These are phyloP conservation scores for Cryptus viduatorius DNA, from an alignment of 2,888 invertebrate species.

Conservation along the genomic window DNA sequence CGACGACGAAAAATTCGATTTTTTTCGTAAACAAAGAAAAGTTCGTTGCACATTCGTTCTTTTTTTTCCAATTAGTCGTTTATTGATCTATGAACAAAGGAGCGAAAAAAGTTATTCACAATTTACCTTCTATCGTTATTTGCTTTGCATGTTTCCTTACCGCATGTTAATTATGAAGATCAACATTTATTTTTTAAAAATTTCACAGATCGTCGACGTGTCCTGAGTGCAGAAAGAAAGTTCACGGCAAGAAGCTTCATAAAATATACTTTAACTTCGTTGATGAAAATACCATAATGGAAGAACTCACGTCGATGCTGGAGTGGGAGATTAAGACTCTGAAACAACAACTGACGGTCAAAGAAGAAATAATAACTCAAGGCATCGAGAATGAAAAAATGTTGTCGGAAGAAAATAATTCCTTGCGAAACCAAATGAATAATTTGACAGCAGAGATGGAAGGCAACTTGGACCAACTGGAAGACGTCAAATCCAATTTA, in stretches of 20 bases:
- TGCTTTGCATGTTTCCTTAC: neutral
- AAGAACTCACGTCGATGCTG: neutral
- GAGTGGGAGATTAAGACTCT: neutral
- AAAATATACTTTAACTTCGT: slow-evolving; percentile 3
- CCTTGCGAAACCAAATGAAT: neutral
- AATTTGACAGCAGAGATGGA: neutral
- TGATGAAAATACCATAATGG: neutral
- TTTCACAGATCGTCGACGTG: neutral
- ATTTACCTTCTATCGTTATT: neutral
- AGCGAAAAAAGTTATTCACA: neutral
- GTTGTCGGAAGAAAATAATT: neutral
- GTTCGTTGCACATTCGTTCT: no score
- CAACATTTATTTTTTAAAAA: neutral
- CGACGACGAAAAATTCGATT: no score
- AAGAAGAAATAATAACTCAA: neutral
- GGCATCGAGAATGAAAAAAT: neutral
- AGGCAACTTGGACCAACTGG: neutral
- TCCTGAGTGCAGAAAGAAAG: slow-evolving; percentile 2
- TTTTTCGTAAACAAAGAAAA: no score
- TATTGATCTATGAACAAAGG: no score
- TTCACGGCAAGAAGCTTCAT: neutral
- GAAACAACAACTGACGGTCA: slow-evolving; percentile 1
- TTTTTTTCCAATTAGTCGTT: no score
- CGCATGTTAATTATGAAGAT: neutral
- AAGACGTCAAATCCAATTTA: neutral